Evolutionary conservation across 2,888 invertebrate genomes (phyloP), one percentile per base, ranked within the genome.

Genomic region (Craniophora ligustri): DNA sequence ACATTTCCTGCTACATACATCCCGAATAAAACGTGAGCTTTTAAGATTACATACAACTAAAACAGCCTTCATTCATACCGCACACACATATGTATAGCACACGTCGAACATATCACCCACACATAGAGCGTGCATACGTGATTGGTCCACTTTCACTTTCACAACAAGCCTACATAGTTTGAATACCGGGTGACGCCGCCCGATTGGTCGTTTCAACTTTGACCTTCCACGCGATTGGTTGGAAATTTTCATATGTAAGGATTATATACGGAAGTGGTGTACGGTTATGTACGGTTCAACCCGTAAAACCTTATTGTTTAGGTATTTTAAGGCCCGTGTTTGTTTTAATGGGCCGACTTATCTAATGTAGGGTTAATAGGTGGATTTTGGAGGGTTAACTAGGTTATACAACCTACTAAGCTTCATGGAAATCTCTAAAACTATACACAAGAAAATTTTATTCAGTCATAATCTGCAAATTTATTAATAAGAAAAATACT

Each of bases 111-210:
- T 72, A 80, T 63, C 79, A 82, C 87, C 57, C 83, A 80, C 79
- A 86, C 88, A 77, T 48, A 56, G 61, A 69, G 67, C 63, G 67
- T 62, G 70, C 76, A 75, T 73, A 54, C 71, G 75, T 85, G 74
- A 92, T 92, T 92, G 90, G 92, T 72, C 80, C 72, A 83, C 89
- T 92, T 91, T 92, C 91, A 86, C 91, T 92, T 86, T 90, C 88
- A 74, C 74, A 85, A 79, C 73, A 82, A 88, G 87, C 92, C 90
- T 91, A 91, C 92, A 89, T 89, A 90, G 89, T 91, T 87, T 67
- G 85, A 85, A 91, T 91, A 81, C 88, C 89, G 72, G 70, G 82
- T 61, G 62, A 64, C 71, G 78, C 74, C 73, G 76, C 47, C 65
- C 79, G 79, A 91, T 91, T 91, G 89, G 91, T 58, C 70, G 79